These are phyloP conservation scores for Bubo bubo DNA, from an alignment of 2,113 vertebrate genomes.

Conservation along the genomic window DNA sequence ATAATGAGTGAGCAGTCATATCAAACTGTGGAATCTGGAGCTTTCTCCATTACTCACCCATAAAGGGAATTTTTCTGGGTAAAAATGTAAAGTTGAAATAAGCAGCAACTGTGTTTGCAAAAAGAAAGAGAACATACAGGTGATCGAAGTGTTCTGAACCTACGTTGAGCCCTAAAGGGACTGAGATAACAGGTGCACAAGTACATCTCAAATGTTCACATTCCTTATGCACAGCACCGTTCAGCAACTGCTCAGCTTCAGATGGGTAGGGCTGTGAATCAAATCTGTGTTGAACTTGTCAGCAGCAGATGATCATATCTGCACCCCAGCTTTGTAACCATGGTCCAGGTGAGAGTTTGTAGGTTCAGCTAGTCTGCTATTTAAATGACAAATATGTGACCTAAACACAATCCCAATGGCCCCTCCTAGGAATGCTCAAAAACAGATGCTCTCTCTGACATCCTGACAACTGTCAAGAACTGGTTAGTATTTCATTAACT, in stretches of 20 bases:
- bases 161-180: neutral
- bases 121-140: neutral
- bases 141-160: neutral
- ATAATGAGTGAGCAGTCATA: neutral
- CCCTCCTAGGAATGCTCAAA: neutral
- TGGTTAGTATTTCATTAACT: conserved; percentile 8
- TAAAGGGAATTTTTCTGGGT: neutral
- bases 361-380: neutral
- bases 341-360: neutral
- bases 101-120: neutral
- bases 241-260: neutral
- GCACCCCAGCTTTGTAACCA: neutral
- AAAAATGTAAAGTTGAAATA: neutral
- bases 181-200: neutral
- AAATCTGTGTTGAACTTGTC: neutral
- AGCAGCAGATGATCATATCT: neutral
- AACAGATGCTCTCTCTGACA: neutral
- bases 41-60: neutral
- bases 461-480: neutral
- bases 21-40: neutral
- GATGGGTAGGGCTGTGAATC: neutral
- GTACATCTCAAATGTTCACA: neutral
- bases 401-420: neutral
- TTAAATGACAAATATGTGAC: neutral
- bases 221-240: neutral